A percentile compares a stretch with the other conserved stretches of the same genome.
phyloP scores from a whole-genome alignment of 2,113 vertebrate genomes.

The Pampusana beccarii region DNA sequence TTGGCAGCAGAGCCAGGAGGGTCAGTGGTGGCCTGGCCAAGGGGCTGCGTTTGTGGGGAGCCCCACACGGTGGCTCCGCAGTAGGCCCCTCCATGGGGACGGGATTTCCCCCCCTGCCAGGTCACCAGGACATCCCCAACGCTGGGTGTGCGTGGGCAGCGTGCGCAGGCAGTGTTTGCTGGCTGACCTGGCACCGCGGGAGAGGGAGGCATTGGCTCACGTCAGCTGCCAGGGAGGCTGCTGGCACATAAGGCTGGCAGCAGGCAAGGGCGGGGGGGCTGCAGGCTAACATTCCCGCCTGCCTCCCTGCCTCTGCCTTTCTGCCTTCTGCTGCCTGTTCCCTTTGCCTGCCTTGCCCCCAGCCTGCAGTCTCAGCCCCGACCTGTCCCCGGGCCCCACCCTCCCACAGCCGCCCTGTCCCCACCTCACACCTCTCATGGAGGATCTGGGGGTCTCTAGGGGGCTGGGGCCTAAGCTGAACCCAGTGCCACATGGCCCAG shows the following conservation, averaged over 20 bases:
- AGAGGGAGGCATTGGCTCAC: background rate
- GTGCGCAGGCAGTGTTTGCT: background rate
- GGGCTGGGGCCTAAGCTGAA: background rate
- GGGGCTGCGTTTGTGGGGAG: background rate
- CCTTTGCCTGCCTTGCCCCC: too few relatives aligned
- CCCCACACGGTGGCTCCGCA: accelerated
- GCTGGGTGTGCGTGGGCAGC: accelerated
- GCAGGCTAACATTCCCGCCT: too few relatives aligned
- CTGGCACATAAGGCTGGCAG: background rate
- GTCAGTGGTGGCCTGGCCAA: accelerated
- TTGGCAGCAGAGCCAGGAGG: background rate
- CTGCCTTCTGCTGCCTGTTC: too few relatives aligned
- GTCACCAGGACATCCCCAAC: accelerated
- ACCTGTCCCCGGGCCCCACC: accelerated
- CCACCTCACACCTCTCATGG: background rate
- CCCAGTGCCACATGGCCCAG: accelerated
- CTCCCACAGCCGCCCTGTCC: too few relatives aligned
- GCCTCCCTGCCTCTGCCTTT: too few relatives aligned
- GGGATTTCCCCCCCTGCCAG: background rate
- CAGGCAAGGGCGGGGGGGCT: too few relatives aligned
- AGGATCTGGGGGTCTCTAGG: background rate
- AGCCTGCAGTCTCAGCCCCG: too few relatives aligned
- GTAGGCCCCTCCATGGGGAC: accelerated
- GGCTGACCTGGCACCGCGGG: background rate
- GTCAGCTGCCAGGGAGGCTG: background rate